phyloP scores from a whole-genome alignment of 2,888 invertebrate species.

The Rhamphomyia laevipes region DNA sequence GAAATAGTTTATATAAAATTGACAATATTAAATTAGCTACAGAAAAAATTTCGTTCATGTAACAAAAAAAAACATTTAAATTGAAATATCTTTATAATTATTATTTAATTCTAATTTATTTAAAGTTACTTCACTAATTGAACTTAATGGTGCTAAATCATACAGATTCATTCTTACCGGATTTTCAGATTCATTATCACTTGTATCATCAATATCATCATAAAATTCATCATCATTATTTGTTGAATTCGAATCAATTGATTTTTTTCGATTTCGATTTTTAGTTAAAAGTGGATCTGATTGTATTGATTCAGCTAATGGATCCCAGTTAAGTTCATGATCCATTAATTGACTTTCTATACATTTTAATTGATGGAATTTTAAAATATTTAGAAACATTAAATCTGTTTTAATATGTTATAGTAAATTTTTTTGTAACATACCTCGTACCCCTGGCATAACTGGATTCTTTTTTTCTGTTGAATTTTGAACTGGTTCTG shows the following conservation, averaged over 20 bases:
- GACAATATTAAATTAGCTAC: too few relatives aligned
- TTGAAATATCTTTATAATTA: background rate
- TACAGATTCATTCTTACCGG: constrained; percentile 38
- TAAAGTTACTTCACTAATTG: constrained; percentile 42
- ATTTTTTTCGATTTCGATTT: constrained; percentile 14
- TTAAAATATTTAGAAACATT: too few relatives aligned
- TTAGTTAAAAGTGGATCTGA: constrained; percentile 24
- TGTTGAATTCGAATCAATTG: constrained; percentile 20
- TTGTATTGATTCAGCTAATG: constrained; percentile 39
- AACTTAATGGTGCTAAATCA: constrained; percentile 41
- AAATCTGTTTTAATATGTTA: too few relatives aligned
- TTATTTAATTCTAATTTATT: constrained; percentile 16
- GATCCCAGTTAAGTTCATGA: constrained; percentile 46
- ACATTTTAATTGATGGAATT: background rate
- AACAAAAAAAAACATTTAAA: too few relatives aligned
- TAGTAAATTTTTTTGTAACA: constrained; percentile 11
- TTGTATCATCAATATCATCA: constrained; percentile 26
- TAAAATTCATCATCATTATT: constrained; percentile 17
- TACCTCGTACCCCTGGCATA: constrained; percentile 44
- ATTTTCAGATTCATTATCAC: constrained; percentile 18
- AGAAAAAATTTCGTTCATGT: too few relatives aligned
- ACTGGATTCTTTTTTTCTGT: constrained; percentile 12
- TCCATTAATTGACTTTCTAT: constrained; percentile 41
- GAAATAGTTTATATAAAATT: too few relatives aligned
- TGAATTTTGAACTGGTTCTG: constrained; percentile 5